Conservation (phyloP, 2,888 invertebrate genomes). For the Epinotia demarniana region DNA sequence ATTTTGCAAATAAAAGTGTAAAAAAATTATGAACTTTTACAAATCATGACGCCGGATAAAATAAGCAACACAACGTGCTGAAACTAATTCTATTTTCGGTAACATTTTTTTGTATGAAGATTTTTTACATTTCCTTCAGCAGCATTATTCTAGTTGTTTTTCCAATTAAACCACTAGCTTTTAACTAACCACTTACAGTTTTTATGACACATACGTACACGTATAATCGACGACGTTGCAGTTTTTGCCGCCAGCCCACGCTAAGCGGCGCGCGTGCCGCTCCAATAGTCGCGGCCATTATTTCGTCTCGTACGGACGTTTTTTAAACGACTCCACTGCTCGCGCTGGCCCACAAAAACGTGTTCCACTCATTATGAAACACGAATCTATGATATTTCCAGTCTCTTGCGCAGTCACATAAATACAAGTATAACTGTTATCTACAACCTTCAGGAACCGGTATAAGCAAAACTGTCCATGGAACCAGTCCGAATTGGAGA, state of each 20-base stretch:
- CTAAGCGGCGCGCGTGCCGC: slow-evolving; percentile 73
- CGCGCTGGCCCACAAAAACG: slow-evolving; percentile 70
- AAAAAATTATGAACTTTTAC: no score
- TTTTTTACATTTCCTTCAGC: no score
- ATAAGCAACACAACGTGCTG: no score
- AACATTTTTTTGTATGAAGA: no score
- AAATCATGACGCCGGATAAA: no score
- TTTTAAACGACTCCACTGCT: slow-evolving; percentile 64
- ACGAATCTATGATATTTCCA: slow-evolving; percentile 80
- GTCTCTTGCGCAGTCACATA: slow-evolving; percentile 76
- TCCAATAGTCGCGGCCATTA: slow-evolving; percentile 71
- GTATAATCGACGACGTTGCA: not conserved
- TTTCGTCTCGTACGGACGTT: slow-evolving; percentile 59
- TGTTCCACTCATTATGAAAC: slow-evolving; percentile 82
- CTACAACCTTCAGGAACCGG: slow-evolving; percentile 80
- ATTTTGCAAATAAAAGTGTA: no score
- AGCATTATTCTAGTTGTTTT: no score
- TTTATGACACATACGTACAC: not conserved
- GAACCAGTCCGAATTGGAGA: slow-evolving; percentile 80
- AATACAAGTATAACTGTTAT: slow-evolving; percentile 82
- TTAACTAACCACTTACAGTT: not conserved
- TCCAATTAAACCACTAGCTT: no score
- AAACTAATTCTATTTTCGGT: no score
- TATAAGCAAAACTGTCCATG: slow-evolving; percentile 82
- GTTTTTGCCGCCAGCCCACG: slow-evolving; percentile 4